Percentiles rank a stretch among this genome's conserved stretches.
Conservation (phyloP, 2,888 invertebrate species). For the Eurytoma californica region DNA sequence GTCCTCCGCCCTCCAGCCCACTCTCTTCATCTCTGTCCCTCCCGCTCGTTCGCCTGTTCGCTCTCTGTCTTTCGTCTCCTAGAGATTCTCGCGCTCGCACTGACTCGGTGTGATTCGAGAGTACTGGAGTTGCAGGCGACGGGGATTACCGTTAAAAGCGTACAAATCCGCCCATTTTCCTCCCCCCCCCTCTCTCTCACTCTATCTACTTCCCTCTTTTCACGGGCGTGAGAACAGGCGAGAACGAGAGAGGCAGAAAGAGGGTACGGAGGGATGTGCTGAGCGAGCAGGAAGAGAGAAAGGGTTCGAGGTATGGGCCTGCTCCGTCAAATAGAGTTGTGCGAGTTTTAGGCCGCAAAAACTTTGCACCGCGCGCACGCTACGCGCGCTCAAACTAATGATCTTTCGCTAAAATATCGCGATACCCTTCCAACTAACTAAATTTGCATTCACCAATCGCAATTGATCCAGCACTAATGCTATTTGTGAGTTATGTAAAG, state of each 20-base stretch:
- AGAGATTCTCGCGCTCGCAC: conserved; percentile 7
- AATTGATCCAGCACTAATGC: too few relatives aligned
- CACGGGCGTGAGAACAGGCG: background rate
- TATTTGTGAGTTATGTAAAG: too few relatives aligned
- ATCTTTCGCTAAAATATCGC: too few relatives aligned
- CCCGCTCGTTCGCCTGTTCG: conserved; percentile 5
- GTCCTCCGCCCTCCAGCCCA: background rate
- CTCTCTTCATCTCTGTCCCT: background rate
- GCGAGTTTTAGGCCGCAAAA: conserved; percentile 36
- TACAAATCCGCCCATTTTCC: conserved; percentile 67
- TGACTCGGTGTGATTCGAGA: conserved; percentile 61
- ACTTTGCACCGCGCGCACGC: conserved; percentile 11
- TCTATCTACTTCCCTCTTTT: background rate
- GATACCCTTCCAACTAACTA: too few relatives aligned
- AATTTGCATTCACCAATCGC: too few relatives aligned
- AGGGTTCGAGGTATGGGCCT: background rate
- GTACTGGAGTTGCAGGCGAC: conserved; percentile 58
- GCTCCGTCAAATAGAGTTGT: conserved; percentile 25
- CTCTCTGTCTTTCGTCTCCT: conserved; percentile 17
- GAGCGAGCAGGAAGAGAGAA: conserved; percentile 39
- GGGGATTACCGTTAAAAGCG: conserved; percentile 72
- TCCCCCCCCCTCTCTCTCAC: conserved; percentile 54
- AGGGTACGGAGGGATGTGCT: conserved; percentile 15
- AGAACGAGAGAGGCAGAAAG: background rate
- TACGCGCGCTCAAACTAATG: background rate